phyloP scores from a whole-genome alignment of 1,140 invertebrate species.

The Oedothorax gibbosus region DNA sequence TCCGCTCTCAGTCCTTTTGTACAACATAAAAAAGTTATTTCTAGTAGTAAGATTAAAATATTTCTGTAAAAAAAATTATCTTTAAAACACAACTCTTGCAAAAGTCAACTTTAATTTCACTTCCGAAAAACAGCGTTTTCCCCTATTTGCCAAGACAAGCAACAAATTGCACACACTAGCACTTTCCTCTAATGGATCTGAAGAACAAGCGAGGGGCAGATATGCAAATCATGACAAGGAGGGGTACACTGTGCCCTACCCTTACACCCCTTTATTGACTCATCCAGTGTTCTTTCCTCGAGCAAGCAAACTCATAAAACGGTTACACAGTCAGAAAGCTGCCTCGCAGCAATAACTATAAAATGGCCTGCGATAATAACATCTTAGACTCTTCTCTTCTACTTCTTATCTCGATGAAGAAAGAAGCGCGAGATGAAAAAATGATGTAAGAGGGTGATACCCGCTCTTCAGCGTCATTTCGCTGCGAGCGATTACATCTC shows the following conservation, averaged over 20 bases:
- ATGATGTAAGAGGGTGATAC: conserved; percentile 4
- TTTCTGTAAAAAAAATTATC: too few species aligned
- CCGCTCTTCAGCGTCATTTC: conserved; percentile 13
- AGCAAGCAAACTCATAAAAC: conserved; percentile 45
- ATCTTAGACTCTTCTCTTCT: conserved; percentile 1
- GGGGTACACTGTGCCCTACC: background rate
- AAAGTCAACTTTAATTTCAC: background rate
- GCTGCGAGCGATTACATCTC: conserved; percentile 11
- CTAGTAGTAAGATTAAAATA: too few species aligned
- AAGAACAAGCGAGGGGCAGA: background rate
- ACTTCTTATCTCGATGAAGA: conserved; percentile 22
- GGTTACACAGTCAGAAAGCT: conserved; percentile 40
- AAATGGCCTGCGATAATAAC: conserved; percentile 42
- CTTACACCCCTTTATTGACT: conserved; percentile 43
- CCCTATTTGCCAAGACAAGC: background rate
- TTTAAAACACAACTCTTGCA: too few species aligned
- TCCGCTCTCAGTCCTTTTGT: too few species aligned
- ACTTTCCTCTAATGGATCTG: conserved; percentile 9
- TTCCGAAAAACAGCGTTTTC: too few species aligned
- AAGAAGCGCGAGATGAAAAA: conserved; percentile 6
- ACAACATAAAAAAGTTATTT: too few species aligned
- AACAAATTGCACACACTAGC: conserved; percentile 46
- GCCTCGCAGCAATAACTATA: conserved; percentile 54
- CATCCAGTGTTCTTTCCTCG: conserved; percentile 46
- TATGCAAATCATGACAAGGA: conserved; percentile 33